Evolutionary conservation across 1,140 invertebrate genomes (phyloP), one percentile per base, ranked within the genome.

Genomic region (Apis dorsata): DNA sequence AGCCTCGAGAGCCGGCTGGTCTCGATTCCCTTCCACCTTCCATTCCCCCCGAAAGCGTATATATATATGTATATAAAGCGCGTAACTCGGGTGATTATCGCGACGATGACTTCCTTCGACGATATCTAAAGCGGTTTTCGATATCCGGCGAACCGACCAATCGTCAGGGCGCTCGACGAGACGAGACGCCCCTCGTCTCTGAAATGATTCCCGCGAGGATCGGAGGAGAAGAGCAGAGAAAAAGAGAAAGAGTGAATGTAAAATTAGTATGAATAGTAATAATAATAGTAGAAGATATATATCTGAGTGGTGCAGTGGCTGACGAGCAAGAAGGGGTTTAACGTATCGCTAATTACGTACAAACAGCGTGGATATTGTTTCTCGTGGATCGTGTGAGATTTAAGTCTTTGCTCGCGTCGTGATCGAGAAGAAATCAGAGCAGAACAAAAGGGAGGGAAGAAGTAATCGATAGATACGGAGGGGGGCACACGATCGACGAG

Each of bases 281-380:
- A 44, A 44, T 44, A 44, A 70, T 24, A 79, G 68, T 79, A 79
- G 81, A 83, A 84, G 55, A 24, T 24, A 24, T 24, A 34, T 34
- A 34, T 85, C 79, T 90, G 85, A 91, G 85, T 91, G 86, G 92
- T 93, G 92, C 92, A 93, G 90, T 92, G 92, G 91, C 86, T 92
- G 90, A 91, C 91, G 90, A 93, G 91, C 92, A 92, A 92, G 88
- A 90, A 90, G 90, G 89, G 88, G 88, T 86, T 90, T 87, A 7
- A 86, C 83, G 77, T 91, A 90, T 91, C 89, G 90, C 91, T 92
- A 93, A 92, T 86, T 90, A 92, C 89, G 90, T 90, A 92, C 88
- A 92, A 90, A 91, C 86, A 89, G 90, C 88, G 87, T 89, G 88
- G 86, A 92, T 88, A 71, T 81, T 63, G 59, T 79, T 75, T 71